These are phyloP conservation scores for Drosophila subobscura DNA, from an alignment of 1,140 invertebrate genomes.

Conservation along the genomic window DNA sequence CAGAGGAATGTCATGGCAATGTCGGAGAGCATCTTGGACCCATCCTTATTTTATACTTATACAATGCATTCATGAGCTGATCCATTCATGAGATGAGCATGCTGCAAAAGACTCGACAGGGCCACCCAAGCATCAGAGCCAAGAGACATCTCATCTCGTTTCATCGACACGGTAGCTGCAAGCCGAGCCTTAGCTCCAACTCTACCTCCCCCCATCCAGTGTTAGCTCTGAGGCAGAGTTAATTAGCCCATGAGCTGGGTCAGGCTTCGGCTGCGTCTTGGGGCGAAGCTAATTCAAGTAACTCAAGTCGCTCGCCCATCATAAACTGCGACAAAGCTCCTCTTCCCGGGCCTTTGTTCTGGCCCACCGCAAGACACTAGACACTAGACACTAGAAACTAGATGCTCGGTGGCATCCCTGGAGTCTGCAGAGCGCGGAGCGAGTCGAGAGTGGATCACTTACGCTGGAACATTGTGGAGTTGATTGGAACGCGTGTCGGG, in stretches of 20 bases:
- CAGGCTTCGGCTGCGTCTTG: conserved; percentile 8
- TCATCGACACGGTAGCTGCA: conserved; percentile 28
- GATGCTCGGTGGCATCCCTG: too few species aligned
- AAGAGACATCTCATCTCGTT: not conserved
- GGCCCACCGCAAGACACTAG: conserved; percentile 67
- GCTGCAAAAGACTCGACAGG: conserved; percentile 11
- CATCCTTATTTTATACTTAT: too few species aligned
- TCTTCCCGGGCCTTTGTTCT: conserved; percentile 31
- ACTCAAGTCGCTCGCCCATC: conserved; percentile 67
- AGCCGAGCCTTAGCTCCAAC: not conserved
- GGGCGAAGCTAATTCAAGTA: conserved; percentile 32
- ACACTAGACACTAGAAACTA: not conserved
- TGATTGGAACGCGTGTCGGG: conserved; percentile 54
- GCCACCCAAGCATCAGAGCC: conserved; percentile 25
- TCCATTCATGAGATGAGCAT: conserved; percentile 31
- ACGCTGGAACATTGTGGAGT: conserved; percentile 17
- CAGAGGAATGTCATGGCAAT: too few species aligned
- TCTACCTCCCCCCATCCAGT: not conserved
- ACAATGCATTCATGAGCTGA: conserved; percentile 22
- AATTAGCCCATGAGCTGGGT: conserved; percentile 29
- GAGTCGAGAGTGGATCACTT: conserved; percentile 38
- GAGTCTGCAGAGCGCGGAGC: too few species aligned
- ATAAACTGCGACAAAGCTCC: conserved; percentile 76
- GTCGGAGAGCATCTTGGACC: too few species aligned
- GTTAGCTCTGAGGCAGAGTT: conserved; percentile 20